Conservation (phyloP, 2,888 invertebrate genomes). For the Drosophila anomalata region DNA sequence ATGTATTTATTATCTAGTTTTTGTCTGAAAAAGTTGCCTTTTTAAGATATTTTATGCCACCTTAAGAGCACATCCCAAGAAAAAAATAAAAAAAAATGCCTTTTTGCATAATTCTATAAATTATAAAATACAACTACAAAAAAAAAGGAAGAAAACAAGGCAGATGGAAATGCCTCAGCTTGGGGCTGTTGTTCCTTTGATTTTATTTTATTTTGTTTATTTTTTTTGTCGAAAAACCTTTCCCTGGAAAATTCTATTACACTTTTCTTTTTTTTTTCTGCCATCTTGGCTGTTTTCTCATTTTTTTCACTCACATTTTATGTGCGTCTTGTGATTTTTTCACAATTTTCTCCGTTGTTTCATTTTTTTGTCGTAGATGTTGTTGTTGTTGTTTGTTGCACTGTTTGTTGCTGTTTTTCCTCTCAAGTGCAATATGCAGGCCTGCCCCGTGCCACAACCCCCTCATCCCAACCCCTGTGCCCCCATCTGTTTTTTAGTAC, state of each 20-base stretch:
- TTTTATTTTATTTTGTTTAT: not conserved
- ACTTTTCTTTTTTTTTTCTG: conserved; percentile 16
- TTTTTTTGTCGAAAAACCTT: conserved; percentile 1
- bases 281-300: conserved; percentile 29
- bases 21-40: not conserved
- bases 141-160: conserved; percentile 23
- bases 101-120: conserved; percentile 42
- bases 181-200: conserved; percentile 1
- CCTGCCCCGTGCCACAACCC: not conserved
- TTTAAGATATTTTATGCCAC: conserved; percentile 1
- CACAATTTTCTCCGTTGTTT: conserved; percentile 43
- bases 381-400: conserved; percentile 9
- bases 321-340: conserved; percentile 66
- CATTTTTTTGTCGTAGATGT: conserved; percentile 10
- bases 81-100: not conserved
- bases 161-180: conserved; percentile 36
- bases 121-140: conserved; percentile 34
- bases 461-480: not conserved
- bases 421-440: conserved; percentile 58
- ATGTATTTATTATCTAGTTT: not conserved
- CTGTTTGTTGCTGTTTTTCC: conserved; percentile 12
- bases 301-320: conserved; percentile 54
- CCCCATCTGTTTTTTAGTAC: conserved; percentile 39
- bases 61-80: not conserved
- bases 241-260: conserved; percentile 32